These are phyloP conservation scores for Drosophila triauraria DNA, from an alignment of 1,140 invertebrate genomes.

Conservation along the genomic window DNA sequence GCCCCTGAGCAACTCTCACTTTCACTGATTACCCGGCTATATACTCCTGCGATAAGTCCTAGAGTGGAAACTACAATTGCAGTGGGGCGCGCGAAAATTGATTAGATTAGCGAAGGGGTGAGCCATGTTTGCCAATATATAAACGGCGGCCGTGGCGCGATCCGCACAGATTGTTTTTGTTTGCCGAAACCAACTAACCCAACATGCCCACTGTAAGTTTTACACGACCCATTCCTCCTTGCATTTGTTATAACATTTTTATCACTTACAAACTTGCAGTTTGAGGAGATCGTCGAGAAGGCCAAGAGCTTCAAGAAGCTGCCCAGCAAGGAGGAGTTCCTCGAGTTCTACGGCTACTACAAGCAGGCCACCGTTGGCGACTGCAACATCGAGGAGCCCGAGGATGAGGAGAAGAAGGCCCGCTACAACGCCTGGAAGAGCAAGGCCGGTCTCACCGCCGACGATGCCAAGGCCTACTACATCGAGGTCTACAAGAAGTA, in stretches of 20 bases:
- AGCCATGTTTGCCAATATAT: conserved; percentile 62
- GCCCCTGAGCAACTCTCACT: conserved; percentile 30
- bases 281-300: conserved; percentile 86
- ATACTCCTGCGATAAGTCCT: conserved; percentile 33
- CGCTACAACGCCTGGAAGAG: conserved; percentile 97
- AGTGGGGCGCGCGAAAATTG: conserved; percentile 19
- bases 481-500: conserved; percentile 91
- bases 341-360: conserved; percentile 94
- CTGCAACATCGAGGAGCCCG: conserved; percentile 91
- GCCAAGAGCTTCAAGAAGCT: conserved; percentile 92
- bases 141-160: conserved; percentile 30
- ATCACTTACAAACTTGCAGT: conserved; percentile 28
- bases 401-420: conserved; percentile 97
- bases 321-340: conserved; percentile 92
- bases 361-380: conserved; percentile 97
- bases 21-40: conserved; percentile 35
- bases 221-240: neutral
- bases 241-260: neutral
- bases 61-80: conserved; percentile 50
- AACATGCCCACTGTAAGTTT: conserved; percentile 78
- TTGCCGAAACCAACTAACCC: conserved; percentile 45
- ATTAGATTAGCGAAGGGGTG: conserved; percentile 71
- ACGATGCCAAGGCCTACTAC: conserved; percentile 94
- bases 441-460: conserved; percentile 92
- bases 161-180: conserved; percentile 67